Conservation (phyloP, 2,113 vertebrate species). For the Malurus cyaneus region DNA sequence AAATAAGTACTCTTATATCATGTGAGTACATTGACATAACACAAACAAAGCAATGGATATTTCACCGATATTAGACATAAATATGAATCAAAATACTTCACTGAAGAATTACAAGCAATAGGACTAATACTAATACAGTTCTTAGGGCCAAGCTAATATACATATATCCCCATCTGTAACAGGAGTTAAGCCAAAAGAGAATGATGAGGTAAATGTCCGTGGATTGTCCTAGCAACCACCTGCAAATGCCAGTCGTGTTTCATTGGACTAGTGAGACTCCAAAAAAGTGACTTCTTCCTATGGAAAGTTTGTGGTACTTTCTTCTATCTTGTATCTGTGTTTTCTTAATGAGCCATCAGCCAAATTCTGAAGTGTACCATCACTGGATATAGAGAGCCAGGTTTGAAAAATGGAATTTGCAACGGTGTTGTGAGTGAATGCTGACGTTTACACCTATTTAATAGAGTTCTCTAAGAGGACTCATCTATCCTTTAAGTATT, state of each 20-base stretch:
- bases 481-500: background rate
- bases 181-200: background rate
- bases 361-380: background rate
- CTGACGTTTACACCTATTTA: background rate
- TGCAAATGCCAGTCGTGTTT: background rate
- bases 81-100: background rate
- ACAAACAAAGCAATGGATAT: background rate
- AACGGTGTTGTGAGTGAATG: background rate
- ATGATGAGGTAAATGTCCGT: background rate
- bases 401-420: background rate
- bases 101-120: background rate
- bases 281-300: background rate
- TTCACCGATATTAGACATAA: background rate
- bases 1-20: background rate
- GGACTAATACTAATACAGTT: background rate
- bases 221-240: background rate
- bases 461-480: background rate
- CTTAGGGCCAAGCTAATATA: background rate
- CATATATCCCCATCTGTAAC: background rate
- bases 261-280: background rate
- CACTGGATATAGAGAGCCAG: background rate
- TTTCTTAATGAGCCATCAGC: background rate
- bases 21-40: background rate
- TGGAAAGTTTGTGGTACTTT: background rate
- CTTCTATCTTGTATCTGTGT: background rate